Evolutionary conservation across 2,113 vertebrate genomes (phyloP), one percentile per base, ranked within the genome.

Genomic region (Prionailurus bengalensis): DNA sequence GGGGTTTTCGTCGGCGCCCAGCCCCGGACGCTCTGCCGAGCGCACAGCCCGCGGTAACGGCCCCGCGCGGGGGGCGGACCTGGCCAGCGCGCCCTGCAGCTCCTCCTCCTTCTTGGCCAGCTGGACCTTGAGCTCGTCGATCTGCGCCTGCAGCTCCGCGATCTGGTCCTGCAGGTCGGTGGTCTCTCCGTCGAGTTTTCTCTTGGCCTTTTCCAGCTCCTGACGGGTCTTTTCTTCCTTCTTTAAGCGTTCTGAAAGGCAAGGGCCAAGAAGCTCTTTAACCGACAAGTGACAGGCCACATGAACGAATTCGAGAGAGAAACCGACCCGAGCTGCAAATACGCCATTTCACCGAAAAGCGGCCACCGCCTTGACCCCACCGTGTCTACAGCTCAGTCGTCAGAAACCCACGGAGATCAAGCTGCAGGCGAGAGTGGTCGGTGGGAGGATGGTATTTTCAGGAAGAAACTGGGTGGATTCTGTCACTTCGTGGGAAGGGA

Each of bases 131-230:
- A 99, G 99, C 96, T 99, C 99, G 23, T 99, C 99, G 4, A 99
- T 99, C 98, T 99, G 99, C 2, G 99, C 99, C 98, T 99, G 99
- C 2, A 99, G 99, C 98, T 99, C 99, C 0, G 99, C 99, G 7
- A 99, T 99, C 99, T 99, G 99, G 98, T 99, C 99, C 98, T 99
- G 99, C 83, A 99, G 99, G 98, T 99, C 99, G 0, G 99, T 99
- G 0, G 99, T 99, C 97, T 99, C 99, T 0, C 99, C 99, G 1
- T 99, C 99, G 58, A 99, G 99, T 96, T 99, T 99, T 51, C 99
- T 99, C 96, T 99, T 99, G 73, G 99, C 99, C 97, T 99, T 99
- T 97, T 99, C 99, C 86, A 99, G 97, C 96, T 99, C 99, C 91
- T 99, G 99, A 0, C 99, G 99, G 0, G 99, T 99, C 95, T 99